Evolutionary conservation across 2,888 invertebrate species (phyloP), one percentile per base, ranked within the genome.

Genomic region (Lacanobia wlatinum): DNA sequence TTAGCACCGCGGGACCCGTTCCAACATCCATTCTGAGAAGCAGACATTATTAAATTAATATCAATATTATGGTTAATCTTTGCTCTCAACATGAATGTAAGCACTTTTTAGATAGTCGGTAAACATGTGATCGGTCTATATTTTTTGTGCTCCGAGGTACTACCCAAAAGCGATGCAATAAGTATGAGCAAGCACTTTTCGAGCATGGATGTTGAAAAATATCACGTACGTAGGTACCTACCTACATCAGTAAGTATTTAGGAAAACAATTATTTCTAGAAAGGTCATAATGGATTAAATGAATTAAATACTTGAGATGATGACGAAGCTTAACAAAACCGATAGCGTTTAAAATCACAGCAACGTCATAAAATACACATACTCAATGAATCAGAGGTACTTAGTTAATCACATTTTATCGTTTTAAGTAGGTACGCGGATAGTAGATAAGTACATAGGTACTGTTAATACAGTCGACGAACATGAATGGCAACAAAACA

Each of bases 321-420:
- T 70, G 62, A 46, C 71, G 48, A 52, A 60, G 40, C 40, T 12
- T 52, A 50, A 16, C 21, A 38, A 59, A 52, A 59, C 8, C 21
- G 75, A 75, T 73, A 65, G 7, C 23, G 38, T 48, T 69, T 53
- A 40, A 72, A 76, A 76, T 76, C 79, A 64, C 79, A 61, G 79
- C 52, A 46, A 43, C 60, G 73, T 73, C 64, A 78, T 60, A 60
- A 72, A 68, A 60, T 21, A 38, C n/a, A n/a, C n/a, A n/a, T 68
- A n/a, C 58, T 75, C 40, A 77, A 73, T 78, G 50, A 79, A 61
- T 77, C 46, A 78, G 28, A 40, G 28, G 52, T 60, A 55, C 38
- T 21, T 52, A 53, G 38, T 64, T 48, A 55, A 64, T 73, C 50
- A 38, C 21, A 40, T 64, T 71, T 76, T 64, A 73, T 76, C 79